phyloP scores from a whole-genome alignment of 2,888 invertebrate genomes.

The Podotricha telesiphe region DNA sequence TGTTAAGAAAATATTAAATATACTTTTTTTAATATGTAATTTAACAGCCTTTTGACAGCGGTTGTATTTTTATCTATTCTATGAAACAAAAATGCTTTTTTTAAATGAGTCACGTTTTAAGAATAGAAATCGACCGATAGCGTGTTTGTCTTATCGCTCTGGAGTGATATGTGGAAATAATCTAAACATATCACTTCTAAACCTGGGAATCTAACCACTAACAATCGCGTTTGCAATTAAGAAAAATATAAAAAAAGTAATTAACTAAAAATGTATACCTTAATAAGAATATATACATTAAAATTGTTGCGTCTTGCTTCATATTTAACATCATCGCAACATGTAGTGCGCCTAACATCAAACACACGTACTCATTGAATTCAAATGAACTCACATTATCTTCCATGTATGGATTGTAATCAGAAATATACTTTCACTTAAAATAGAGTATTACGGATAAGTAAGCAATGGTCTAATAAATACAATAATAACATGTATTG shows the following conservation, averaged over 20 bases:
- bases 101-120: neutral
- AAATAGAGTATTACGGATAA: neutral
- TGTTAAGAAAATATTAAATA: no score
- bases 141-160: no score
- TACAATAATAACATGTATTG: neutral
- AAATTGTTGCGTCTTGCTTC: neutral
- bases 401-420: slow-evolving; percentile 12
- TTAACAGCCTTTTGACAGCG: neutral
- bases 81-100: no score
- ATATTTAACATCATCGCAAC: neutral
- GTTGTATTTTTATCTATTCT: neutral
- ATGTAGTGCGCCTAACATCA: slow-evolving; percentile 8
- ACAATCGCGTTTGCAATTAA: no score
- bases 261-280: no score
- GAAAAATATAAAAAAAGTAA: no score
- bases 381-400: slow-evolving; percentile 15
- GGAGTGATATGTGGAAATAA: no score
- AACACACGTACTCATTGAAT: slow-evolving; percentile 13
- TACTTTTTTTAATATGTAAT: no score
- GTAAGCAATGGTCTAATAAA: neutral
- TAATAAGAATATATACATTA: neutral
- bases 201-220: no score
- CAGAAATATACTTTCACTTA: slow-evolving; percentile 16
- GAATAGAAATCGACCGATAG: no score
- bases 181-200: no score